phyloP scores from a whole-genome alignment of 2,113 vertebrate species.

The Zapornia atra region DNA sequence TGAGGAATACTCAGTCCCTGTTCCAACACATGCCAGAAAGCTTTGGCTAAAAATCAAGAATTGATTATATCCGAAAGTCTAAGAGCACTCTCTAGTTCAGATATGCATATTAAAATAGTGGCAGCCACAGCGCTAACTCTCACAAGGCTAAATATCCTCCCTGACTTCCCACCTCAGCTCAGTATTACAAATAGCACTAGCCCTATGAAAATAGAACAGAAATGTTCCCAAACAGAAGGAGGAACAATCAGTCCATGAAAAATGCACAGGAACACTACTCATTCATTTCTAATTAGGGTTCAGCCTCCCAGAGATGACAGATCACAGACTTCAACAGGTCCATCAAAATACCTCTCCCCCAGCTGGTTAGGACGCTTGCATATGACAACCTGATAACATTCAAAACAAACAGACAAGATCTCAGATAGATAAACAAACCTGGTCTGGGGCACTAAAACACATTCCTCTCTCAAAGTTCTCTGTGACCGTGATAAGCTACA shows the following conservation, averaged over 20 bases:
- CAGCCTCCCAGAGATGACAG: background rate
- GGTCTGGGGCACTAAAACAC: background rate
- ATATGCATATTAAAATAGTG: background rate
- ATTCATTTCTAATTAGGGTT: background rate
- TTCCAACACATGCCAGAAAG: background rate
- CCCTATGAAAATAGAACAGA: background rate
- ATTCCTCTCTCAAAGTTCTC: background rate
- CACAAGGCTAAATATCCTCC: background rate
- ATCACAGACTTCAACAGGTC: background rate
- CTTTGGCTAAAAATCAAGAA: constrained; percentile 25
- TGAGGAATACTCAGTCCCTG: background rate
- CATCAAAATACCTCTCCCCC: background rate
- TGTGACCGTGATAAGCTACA: background rate
- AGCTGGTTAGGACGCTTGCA: background rate
- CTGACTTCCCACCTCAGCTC: background rate
- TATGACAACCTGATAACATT: background rate
- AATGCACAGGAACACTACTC: background rate
- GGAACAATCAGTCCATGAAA: background rate
- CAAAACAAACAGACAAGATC: background rate
- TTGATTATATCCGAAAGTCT: background rate
- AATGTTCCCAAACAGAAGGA: background rate
- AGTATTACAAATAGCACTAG: background rate
- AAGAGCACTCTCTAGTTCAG: background rate
- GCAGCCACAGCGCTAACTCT: constrained; percentile 1
- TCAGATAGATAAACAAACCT: background rate